Base-by-base conservation (phyloP, 2,797 vertebrate species). In the Cichlasoma orientale region DNA sequence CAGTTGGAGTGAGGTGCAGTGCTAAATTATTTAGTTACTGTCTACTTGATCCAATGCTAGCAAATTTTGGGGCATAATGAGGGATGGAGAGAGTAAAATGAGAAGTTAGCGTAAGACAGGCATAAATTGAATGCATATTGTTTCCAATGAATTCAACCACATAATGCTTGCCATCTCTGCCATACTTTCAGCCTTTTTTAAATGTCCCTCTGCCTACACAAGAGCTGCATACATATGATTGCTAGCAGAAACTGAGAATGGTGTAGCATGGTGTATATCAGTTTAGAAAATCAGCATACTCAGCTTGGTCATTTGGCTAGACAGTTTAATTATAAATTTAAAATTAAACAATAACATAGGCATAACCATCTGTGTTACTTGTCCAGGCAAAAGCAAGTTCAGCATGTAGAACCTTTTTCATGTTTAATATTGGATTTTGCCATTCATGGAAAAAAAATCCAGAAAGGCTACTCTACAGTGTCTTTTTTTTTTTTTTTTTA, bases 11-110 rank as follows among this genome's bases (percentile, higher is more conserved):
- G 54, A 78, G 74, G 50, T 2, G 19, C 76, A 72, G 27, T 86
- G 59, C 78, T 90, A 85, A 90, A 89, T 90, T 70, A 92, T 90
- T 89, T 84, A 90, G 53, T 77, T 78, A 71, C 75, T 83, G 59
- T 88, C 82, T 87, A 13, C 61, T 79, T 86, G 56, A 85, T 83
- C 79, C 74, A 79, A 55, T 72, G 68, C 36, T 53, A 21, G 70
- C 4, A 2, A 80, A 77, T n/a, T 58, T 13, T 14, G 70, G 41
- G n/a, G 25, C 25, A 58, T 50, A 80, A 21, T 50, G 9, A 56
- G 11, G 11, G 31, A 56, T 41, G 14, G 18, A 29, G 56, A 59
- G 36, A 19, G 53, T 54, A 36, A 53, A 70, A 66, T 7, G 16
- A 23, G 72, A 56, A 78, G 44, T 68, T 66, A 33, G 23, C 66